Conservation (phyloP, 2,113 vertebrate species). For the Cichladusa arquata region DNA sequence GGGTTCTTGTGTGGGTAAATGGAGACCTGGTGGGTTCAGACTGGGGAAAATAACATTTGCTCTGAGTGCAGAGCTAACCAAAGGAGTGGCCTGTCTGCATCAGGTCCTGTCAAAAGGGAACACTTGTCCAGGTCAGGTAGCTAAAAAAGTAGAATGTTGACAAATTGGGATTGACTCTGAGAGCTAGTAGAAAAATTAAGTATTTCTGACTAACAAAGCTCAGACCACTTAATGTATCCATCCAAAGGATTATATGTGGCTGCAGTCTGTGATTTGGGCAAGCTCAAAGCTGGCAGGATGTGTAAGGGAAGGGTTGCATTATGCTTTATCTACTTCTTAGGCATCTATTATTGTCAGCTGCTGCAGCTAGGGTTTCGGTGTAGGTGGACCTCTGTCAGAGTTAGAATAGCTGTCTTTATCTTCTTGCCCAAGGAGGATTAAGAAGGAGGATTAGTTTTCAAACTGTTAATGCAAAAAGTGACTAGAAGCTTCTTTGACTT, state of each 20-base stretch:
- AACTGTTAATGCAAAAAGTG: not conserved
- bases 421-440: slow-evolving; percentile 40
- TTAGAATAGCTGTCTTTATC: slow-evolving; percentile 45
- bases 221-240: not conserved
- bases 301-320: not conserved
- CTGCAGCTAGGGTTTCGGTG: slow-evolving; percentile 1
- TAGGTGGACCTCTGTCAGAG: slow-evolving; percentile 17
- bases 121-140: not conserved
- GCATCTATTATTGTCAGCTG: slow-evolving; percentile 3
- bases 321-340: not conserved
- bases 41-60: not conserved
- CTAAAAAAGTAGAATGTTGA: not conserved
- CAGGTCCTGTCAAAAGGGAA: not conserved
- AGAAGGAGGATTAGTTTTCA: slow-evolving; percentile 15
- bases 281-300: not conserved
- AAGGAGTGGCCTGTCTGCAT: not conserved
- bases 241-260: not conserved
- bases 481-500: not conserved
- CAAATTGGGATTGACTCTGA: not conserved
- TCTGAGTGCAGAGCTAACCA: not conserved
- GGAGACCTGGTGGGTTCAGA: not conserved
- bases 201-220: not conserved
- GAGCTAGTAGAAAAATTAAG: not conserved
- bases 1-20: not conserved
- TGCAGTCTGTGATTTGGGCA: not conserved